Conservation (phyloP, 2,888 invertebrate species). For the Physocephala rufipes region DNA sequence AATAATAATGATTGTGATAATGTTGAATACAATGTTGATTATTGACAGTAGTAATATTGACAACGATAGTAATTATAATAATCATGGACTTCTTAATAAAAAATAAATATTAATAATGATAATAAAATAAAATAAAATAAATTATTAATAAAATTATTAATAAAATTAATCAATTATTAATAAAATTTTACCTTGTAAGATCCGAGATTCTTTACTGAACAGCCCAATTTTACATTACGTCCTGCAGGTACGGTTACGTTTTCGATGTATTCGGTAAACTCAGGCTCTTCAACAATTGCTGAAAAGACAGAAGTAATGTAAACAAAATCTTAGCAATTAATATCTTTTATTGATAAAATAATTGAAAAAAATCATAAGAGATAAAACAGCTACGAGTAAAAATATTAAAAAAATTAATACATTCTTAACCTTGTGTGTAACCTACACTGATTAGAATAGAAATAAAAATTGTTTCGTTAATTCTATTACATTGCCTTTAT, state of each 20-base stretch:
- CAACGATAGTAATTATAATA: too few species aligned
- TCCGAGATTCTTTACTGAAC: conserved; percentile 90
- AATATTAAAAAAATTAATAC: background rate
- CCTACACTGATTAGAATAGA: too few species aligned
- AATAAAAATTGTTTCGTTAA: background rate
- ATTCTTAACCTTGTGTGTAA: too few species aligned
- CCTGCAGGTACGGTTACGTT: conserved; percentile 87
- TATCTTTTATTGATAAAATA: background rate
- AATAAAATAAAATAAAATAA: too few species aligned
- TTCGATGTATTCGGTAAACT: conserved; percentile 89
- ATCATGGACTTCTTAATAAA: background rate
- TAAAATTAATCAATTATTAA: background rate
- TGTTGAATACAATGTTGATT: background rate
- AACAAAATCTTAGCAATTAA: background rate
- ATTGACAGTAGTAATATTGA: background rate
- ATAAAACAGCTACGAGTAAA: background rate
- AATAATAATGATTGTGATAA: background rate
- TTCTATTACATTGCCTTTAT: too few species aligned
- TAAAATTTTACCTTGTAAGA: conserved; percentile 79
- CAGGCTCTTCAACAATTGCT: conserved; percentile 83
- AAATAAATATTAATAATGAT: too few species aligned
- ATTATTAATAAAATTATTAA: background rate
- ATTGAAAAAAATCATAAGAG: background rate
- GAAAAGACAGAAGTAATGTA: conserved; percentile 66
- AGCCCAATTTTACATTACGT: conserved; percentile 86